These are phyloP conservation scores for Poicephalus gulielmi DNA, from an alignment of 2,113 vertebrate species.

Conservation along the genomic window DNA sequence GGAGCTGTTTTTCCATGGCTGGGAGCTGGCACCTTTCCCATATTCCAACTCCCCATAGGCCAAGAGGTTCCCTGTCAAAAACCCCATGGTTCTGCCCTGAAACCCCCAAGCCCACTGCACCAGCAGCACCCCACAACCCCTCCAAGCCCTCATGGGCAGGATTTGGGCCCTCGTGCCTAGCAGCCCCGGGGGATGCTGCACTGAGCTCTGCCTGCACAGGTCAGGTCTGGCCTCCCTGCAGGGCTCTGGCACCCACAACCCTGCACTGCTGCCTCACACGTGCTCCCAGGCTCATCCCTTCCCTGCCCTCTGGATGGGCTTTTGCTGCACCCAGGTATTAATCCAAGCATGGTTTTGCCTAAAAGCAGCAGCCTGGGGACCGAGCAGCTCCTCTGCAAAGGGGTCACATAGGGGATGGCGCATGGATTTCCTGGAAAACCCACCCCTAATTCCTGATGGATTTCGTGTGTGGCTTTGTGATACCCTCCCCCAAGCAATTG, in stretches of 20 bases:
- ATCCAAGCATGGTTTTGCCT: not conserved
- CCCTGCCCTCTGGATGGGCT: not conserved
- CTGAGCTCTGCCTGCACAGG: not conserved
- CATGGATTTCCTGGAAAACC: not conserved
- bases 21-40: not conserved
- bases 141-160: not conserved
- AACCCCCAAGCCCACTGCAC: rapidly evolving
- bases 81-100: rapidly evolving
- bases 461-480: not conserved
- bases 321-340: not conserved
- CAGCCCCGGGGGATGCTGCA: not conserved
- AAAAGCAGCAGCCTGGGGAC: not conserved
- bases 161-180: not conserved
- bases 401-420: not conserved
- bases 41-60: not conserved
- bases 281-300: not conserved
- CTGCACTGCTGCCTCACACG: rapidly evolving
- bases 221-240: not conserved
- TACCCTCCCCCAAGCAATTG: not conserved
- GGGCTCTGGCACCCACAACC: not conserved
- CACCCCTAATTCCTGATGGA: not conserved
- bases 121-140: not conserved
- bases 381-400: not conserved
- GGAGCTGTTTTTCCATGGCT: not conserved
- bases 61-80: not conserved